Conservation (phyloP, 2,888 invertebrate species). For the Tenthredo notha region DNA sequence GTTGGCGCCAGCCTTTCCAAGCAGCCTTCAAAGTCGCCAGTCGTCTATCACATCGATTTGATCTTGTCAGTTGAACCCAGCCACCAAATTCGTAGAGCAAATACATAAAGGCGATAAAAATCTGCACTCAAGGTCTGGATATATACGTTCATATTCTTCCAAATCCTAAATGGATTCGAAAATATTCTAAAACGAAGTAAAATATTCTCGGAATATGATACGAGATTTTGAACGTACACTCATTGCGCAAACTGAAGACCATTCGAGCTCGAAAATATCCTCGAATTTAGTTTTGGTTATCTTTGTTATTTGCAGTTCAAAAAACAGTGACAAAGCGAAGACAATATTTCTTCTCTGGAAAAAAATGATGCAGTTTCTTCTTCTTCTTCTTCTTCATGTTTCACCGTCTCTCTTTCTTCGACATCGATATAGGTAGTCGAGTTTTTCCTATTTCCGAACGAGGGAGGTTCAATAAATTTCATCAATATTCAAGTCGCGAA, state of each 20-base stretch:
- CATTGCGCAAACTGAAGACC: background rate
- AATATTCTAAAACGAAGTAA: background rate
- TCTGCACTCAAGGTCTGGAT: background rate
- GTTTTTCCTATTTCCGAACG: background rate
- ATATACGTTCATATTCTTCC: background rate
- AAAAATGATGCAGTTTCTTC: background rate
- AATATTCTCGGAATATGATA: background rate
- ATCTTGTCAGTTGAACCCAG: slow-evolving; percentile 4
- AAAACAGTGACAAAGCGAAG: background rate
- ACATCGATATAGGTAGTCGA: background rate
- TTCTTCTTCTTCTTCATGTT: background rate
- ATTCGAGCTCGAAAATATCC: background rate
- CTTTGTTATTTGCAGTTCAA: background rate
- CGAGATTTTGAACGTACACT: background rate
- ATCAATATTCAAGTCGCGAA: background rate
- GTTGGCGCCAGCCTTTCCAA: slow-evolving; percentile 18
- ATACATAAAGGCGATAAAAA: background rate
- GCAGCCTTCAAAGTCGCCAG: slow-evolving; percentile 33
- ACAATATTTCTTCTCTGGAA: background rate
- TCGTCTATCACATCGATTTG: slow-evolving; percentile 34
- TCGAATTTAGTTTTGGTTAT: background rate
- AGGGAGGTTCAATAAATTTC: background rate
- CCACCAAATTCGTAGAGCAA: background rate
- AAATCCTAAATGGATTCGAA: background rate
- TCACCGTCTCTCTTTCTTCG: background rate